Base-by-base conservation (phyloP, 2,113 vertebrate species). In the Edolisoma coerulescens region DNA sequence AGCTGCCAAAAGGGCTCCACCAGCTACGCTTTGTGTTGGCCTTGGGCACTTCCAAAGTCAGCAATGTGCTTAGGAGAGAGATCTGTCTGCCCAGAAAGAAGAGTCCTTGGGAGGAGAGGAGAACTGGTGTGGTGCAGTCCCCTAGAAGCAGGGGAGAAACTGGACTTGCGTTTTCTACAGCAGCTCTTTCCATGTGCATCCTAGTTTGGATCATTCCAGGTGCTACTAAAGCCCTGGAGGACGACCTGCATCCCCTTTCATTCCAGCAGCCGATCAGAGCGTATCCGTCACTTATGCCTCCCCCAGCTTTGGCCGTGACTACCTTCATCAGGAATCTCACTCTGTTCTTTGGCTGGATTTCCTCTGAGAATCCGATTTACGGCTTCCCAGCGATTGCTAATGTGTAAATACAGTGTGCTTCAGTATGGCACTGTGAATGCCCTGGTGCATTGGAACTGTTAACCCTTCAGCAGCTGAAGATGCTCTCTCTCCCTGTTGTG, bases 321-420 rank as follows among this genome's bases (percentile, higher is more conserved):
- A 57, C 42, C 84, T 94, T 65, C 90, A 77, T 92, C 94, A 84
- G 75, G 83, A 96, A 90, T 74, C 56, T 93, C 87, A 52, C 52
- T 93, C 63, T 87, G 49, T 63, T 88, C 89, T 93, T 95, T 93
- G 95, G 61, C 75, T 96, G 95, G 89, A 93, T 97, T 97, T 93
- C 87, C 94, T 87, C 89, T 4, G 73, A 84, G 92, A 95, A 95
- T 96, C 80, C 4, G 17, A 91, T 96, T 95, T 79, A 93, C 74
- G 86, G 84, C 77, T 96, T 83, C 87, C 80, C 35, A 68, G 87
- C 54, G 85, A 93, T 61, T 95, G 77, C 53, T 49, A 64, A 85
- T 78, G 89, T 96, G 89, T 97, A 96, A 97, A 97, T 95, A 97
- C 90, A 35, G 44, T 39, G 92, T 93, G 70, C 64, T 93, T 95